Evolutionary conservation across 1,140 invertebrate genomes (phyloP), one percentile per base, ranked within the genome.

Genomic region (Pogonomyrmex californicus): DNA sequence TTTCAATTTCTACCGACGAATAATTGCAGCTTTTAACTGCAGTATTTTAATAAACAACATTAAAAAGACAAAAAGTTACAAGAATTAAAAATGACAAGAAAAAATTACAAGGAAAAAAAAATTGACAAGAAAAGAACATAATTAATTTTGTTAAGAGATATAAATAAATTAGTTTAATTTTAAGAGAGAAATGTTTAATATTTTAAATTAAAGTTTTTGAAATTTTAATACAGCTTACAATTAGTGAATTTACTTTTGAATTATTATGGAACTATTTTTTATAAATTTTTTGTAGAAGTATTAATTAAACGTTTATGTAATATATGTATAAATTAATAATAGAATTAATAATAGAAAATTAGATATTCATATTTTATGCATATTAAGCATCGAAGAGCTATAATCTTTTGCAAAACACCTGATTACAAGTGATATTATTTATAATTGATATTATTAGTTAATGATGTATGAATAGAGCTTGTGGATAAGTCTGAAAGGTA

Each of bases 381-480:
- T 36, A 23, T 23, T 23, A 44, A 65, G 38, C 17, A 65, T 65
- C 66, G 9, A 49, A 54, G 30, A 41, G 14, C 41, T 12, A 30
- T 68, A 47, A 79, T 66, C 38, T 66, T n/a, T 6, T 49, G n/a
- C 17, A 63, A 12, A 66, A 66, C 54, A 23, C 66, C 47, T 51
- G 30, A 79, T 66, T 79, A 68, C 10, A 47, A 14, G 33, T 68
- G 65, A 68, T 56, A 41, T 81, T 68, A 79, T 47, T 54, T 41
- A 14, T 23, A 38, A 14, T 12, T 62, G 9, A 41, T 49, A n/a
- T 23, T 81, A 81, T 79, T 79, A 79, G 60, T 47, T 68, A 68
- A 47, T 68, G 4, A 73, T 71, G 63, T 58, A 23, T 38, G 44
- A 73, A 36, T 54, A 82, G 4, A 41, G 36, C 9, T 4, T 36